These are phyloP conservation scores for Morone chrysops DNA, from an alignment of 2,113 vertebrate genomes.

Conservation along the genomic window DNA sequence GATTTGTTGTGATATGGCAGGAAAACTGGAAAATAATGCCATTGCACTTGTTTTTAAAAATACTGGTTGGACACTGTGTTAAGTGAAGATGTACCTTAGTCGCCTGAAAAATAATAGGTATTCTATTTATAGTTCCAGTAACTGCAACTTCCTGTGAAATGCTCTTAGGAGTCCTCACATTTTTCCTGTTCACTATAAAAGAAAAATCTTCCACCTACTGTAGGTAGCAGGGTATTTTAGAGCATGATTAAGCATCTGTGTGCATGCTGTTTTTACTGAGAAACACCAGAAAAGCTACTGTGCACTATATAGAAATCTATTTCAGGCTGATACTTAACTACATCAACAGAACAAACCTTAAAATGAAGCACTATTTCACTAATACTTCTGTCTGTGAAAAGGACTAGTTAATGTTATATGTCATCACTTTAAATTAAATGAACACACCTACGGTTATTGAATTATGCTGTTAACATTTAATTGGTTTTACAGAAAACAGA, in stretches of 20 bases:
- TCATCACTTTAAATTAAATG: conserved; percentile 9
- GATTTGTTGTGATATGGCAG: conserved; percentile 33
- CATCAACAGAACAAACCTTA: conserved; percentile 10
- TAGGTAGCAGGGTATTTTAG: conserved; percentile 47
- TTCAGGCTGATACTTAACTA: conserved; percentile 14
- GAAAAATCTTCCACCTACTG: conserved; percentile 8
- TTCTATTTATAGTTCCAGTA: conserved; percentile 11
- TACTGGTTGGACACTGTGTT: conserved; percentile 28
- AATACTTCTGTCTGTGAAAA: conserved; percentile 30
- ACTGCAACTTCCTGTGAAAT: conserved; percentile 46
- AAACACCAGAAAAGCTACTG: conserved; percentile 31
- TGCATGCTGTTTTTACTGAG: conserved; percentile 66
- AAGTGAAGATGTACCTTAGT: conserved; percentile 17
- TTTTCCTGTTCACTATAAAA: conserved; percentile 53
- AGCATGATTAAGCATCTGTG: conserved; percentile 65
- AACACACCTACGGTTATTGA: not conserved
- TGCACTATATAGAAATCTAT: conserved; percentile 15
- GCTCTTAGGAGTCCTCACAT: conserved; percentile 42
- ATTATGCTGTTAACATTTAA: conserved; percentile 1
- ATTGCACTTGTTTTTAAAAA: conserved; percentile 31
- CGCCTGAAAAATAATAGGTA: conserved; percentile 16
- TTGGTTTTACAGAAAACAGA: conserved; percentile 10
- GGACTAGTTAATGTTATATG: not conserved
- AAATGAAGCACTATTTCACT: conserved; percentile 27
- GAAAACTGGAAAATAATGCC: conserved; percentile 46